Evolutionary conservation across 2,113 vertebrate genomes (phyloP), one percentile per base, ranked within the genome.

Genomic region (Penelope pileata): DNA sequence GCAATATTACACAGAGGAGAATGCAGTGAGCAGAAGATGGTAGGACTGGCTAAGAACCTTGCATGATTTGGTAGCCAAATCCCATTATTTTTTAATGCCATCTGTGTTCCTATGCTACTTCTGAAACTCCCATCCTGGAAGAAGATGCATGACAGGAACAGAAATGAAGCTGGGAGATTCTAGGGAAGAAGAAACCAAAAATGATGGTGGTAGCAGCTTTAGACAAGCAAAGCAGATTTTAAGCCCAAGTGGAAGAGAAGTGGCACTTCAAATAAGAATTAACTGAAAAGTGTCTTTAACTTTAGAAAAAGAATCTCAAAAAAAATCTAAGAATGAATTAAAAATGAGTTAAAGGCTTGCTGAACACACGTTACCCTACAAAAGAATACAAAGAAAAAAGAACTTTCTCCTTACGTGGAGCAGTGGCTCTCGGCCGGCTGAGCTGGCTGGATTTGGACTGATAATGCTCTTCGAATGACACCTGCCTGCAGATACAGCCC

Each of bases 361-460:
- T 74, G 54, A 85, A 74, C 26, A 87, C 14, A 23, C 72, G 63
- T 62, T 48, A 21, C 15, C 59, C 43, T 18, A 54, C 9, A 36
- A 75, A 91, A 72, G 26, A 10, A 3, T 4, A 29, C 16, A 40
- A 48, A 10, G 22, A 56, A 7, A 21, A 36, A 24, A 34, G 0
- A 54, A 27, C 38, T 83, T 88, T 15, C 13, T 79, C 86, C 82
- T 62, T 24, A 86, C 15, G 59, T 10, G 67, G 14, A 59, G 32
- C 62, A 56, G 30, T 7, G 76, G 53, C 85, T 70, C 78, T 83
- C 63, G 29, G 74, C 48, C 72, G 87, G 50, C 72, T 23, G 36
- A 93, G 34, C 68, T 96, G 91, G 90, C 58, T 70, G 50, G 58
- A 75, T 51, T 90, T 83, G 74, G 23, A 77, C 75, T 47, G 72